These are phyloP conservation scores for Hyphantria cunea DNA, from an alignment of 1,140 invertebrate genomes.

Conservation along the genomic window DNA sequence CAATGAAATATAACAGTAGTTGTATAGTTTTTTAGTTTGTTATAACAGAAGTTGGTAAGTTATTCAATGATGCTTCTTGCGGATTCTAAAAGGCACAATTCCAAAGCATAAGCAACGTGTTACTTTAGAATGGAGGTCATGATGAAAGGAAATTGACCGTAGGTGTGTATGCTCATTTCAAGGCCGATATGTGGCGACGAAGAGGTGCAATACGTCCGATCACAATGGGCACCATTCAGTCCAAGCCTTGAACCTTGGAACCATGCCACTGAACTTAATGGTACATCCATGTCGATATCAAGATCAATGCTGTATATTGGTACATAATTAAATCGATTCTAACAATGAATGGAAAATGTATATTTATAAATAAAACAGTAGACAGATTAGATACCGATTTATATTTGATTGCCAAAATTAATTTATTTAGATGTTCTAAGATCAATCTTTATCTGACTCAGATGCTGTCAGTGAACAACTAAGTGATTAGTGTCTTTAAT, in stretches of 20 bases:
- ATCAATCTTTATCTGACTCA: too few species aligned
- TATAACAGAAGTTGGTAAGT: conserved; percentile 8
- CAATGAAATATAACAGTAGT: conserved; percentile 1
- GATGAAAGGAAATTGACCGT: conserved; percentile 60
- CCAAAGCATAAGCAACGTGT: conserved; percentile 27
- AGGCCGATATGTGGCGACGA: conserved; percentile 60
- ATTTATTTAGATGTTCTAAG: too few species aligned
- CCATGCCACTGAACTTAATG: conserved; percentile 48
- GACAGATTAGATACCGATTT: too few species aligned
- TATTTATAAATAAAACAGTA: too few species aligned
- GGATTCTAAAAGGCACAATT: conserved; percentile 15
- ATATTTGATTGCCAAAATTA: too few species aligned
- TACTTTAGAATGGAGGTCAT: conserved; percentile 56
- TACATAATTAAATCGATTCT: neutral
- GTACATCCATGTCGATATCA: conserved; percentile 30
- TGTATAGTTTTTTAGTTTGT: neutral
- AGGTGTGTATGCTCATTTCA: conserved; percentile 61
- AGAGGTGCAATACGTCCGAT: conserved; percentile 45
- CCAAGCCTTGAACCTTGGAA: conserved; percentile 35
- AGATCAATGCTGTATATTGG: conserved; percentile 28
- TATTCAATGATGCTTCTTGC: conserved; percentile 15
- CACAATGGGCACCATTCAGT: conserved; percentile 62
- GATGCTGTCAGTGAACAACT: too few species aligned
- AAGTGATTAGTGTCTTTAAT: too few species aligned
- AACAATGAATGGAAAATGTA: too few species aligned